phyloP scores from a whole-genome alignment of 2,888 invertebrate species.

The Anarsia innoxiella region DNA sequence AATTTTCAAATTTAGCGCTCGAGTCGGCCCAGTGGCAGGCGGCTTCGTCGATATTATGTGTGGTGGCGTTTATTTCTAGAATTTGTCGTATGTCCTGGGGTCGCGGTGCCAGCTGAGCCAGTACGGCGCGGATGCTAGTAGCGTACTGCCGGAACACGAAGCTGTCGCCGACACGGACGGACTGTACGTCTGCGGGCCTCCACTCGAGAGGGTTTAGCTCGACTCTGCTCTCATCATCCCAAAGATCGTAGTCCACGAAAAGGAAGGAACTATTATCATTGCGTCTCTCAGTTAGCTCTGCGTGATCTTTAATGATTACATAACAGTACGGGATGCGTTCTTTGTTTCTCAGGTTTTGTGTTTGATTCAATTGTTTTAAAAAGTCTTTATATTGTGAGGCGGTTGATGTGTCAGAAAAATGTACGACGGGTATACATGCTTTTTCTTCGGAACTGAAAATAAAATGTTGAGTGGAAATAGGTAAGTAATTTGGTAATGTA shows the following conservation, averaged over 20 bases:
- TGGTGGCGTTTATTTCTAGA: slow-evolving; percentile 7
- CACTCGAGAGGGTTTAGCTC: too few species aligned
- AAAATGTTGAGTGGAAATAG: too few species aligned
- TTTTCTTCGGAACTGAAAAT: too few species aligned
- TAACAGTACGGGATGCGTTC: neutral
- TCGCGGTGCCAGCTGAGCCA: neutral
- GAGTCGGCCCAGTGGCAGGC: slow-evolving; percentile 20
- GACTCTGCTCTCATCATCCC: slow-evolving; percentile 12
- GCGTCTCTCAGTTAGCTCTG: neutral
- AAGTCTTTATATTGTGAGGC: too few species aligned
- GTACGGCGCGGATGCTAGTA: slow-evolving; percentile 10
- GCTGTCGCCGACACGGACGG: slow-evolving; percentile 1
- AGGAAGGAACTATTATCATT: too few species aligned
- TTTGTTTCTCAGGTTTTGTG: too few species aligned
- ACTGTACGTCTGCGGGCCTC: too few species aligned
- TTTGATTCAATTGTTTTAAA: too few species aligned
- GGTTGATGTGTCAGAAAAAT: too few species aligned
- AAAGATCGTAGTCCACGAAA: slow-evolving; percentile 31
- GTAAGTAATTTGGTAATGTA: too few species aligned
- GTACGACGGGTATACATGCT: too few species aligned
- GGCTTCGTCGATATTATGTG: slow-evolving; percentile 14
- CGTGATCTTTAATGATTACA: neutral
- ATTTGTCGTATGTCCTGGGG: slow-evolving; percentile 6
- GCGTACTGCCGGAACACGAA: slow-evolving; percentile 8
- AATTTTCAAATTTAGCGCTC: slow-evolving; percentile 1